Evolutionary conservation across 2,888 invertebrate species (phyloP), one percentile per base, ranked within the genome.

Genomic region (Harpalus rufipes): DNA sequence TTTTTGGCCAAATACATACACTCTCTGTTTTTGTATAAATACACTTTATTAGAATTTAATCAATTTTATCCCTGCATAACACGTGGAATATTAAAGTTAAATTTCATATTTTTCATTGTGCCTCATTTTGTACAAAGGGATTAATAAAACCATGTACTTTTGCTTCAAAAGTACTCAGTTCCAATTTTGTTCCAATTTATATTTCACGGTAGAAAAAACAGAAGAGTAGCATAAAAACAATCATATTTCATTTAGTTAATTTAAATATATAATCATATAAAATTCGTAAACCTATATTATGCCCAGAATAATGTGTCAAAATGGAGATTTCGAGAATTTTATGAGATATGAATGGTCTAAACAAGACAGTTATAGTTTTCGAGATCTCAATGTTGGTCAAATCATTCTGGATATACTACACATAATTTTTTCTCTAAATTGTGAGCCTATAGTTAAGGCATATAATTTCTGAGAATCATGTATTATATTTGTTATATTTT

Each of bases 41-140:
- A 61, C 10, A 51, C 4, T 51, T 51, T 51, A 61, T 61, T 61
- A 61, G 61, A 61, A 61, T 61, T 61, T 61, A 61, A 61, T 61
- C 61, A 51, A 51, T 51, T 51, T 51, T 51, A 51, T 51, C 44
- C 44, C 12, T 51, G 44, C 10, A 44, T 44, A 44, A 44, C 44
- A 44, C 10, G 5, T 51, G 8, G 44, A 51, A 51, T 51, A 32
- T 32, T 32, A 4, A 51, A 51, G 44, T 51, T 51, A 51, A 51
- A 51, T 51, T 51, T 51, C 12, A 51, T 51, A 51, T 51, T 51
- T 51, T 51, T 51, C 44, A 51, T 51, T 51, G 44, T 51, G 44
- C 44, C 44, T 12, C 44, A 51, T 51, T 51, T 51, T 51, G 44
- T 51, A 51, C 44, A 51, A 51, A 51, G 44, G 44, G 44, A 12